A percentile compares a stretch with the other conserved stretches of the same genome.
phyloP scores from a whole-genome alignment of 2,113 vertebrate species.

The Chunga burmeisteri region DNA sequence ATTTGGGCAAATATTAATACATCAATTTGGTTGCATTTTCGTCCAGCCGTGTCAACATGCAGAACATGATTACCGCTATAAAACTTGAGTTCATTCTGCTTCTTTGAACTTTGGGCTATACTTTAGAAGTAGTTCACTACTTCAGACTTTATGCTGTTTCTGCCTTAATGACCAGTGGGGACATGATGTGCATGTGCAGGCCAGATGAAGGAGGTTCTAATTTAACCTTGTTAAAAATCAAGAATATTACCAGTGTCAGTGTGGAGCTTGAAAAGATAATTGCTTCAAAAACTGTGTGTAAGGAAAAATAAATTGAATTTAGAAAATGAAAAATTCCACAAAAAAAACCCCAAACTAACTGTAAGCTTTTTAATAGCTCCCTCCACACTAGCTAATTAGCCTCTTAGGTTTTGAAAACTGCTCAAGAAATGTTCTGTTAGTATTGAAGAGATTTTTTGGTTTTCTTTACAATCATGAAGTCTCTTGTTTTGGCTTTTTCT shows the following conservation, averaged over 20 bases:
- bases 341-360: background rate
- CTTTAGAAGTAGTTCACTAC: background rate
- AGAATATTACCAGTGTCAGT: background rate
- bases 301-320: constrained; percentile 14
- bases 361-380: background rate
- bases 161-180: background rate
- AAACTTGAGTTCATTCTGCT: background rate
- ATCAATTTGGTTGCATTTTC: background rate
- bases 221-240: constrained; percentile 40
- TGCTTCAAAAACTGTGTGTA: background rate
- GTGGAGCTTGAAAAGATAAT: background rate
- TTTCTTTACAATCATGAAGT: background rate
- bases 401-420: constrained; percentile 1
- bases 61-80: background rate
- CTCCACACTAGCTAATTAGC: background rate
- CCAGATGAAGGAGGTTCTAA: constrained; percentile 13
- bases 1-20: background rate
- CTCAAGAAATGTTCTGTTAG: background rate
- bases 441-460: background rate
- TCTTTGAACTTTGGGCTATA: background rate
- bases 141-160: background rate
- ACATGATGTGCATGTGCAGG: background rate
- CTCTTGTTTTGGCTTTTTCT: background rate
- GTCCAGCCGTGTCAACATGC: background rate
- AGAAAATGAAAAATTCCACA: background rate